A percentile compares a stretch with the other conserved stretches of the same genome.
Evolutionary conservation across 2,113 vertebrate genomes (phyloP).

Genomic region (Labeo rohita): DNA sequence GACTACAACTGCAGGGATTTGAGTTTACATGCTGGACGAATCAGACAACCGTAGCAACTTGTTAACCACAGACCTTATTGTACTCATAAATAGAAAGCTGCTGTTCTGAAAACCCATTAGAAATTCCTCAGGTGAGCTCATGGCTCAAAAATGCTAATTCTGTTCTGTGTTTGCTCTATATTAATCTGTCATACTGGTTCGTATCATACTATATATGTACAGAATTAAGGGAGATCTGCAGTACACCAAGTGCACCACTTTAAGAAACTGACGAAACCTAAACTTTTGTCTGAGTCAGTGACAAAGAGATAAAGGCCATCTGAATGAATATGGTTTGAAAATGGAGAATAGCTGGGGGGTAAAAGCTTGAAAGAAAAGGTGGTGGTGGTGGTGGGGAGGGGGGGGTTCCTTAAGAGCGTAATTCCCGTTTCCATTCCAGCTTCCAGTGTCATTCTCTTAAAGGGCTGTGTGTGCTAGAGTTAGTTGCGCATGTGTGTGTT

Average conservation of each 20-base stretch:
- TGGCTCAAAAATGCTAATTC: neutral
- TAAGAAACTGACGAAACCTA: slow-evolving; percentile 13
- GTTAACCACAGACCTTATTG: neutral
- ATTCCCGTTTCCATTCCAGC: slow-evolving; percentile 74
- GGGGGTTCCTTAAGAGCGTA: slow-evolving; percentile 66
- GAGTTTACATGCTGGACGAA: neutral
- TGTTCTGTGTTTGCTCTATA: neutral
- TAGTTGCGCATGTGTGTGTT: slow-evolving; percentile 49
- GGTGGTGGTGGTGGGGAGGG: slow-evolving; percentile 39
- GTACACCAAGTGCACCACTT: neutral
- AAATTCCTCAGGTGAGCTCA: neutral
- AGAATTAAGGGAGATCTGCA: neutral
- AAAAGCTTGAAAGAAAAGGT: slow-evolving; percentile 56
- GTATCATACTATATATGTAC: neutral
- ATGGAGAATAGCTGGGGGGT: slow-evolving; percentile 37
- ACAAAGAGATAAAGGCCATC: slow-evolving; percentile 32
- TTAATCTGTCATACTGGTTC: neutral
- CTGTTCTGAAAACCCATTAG: neutral
- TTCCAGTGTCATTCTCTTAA: slow-evolving; percentile 78
- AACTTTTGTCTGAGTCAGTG: slow-evolving; percentile 31
- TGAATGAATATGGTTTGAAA: slow-evolving; percentile 40
- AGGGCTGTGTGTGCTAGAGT: slow-evolving; percentile 68
- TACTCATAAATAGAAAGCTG: neutral
- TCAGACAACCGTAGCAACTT: neutral
- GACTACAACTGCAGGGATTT: neutral